Base-by-base conservation (phyloP, 2,113 vertebrate genomes). In the Clarias gariepinus region DNA sequence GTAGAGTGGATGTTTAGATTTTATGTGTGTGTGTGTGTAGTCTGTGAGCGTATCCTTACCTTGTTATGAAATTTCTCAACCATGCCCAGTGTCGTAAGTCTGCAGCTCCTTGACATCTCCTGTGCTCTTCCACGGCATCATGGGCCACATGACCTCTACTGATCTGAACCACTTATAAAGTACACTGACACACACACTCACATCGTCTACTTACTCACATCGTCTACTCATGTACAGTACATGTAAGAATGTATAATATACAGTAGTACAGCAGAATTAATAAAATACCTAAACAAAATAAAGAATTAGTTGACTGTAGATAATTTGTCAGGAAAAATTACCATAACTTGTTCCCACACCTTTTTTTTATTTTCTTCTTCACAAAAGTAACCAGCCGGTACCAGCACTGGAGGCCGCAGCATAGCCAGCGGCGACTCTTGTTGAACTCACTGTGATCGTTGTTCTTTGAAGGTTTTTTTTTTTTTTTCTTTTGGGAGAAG, bases 11-110 rank as follows among this genome's bases (percentile, higher is more conserved):
- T 19, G 30, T 12, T 87, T 18, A 53, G 68, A 36, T 61, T 79
- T 63, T 74, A 63, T 73, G 57, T 89, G 18, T 66, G 78, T 89
- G 18, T 66, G 78, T 68, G 69, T 87, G 86, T 87, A 86, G 85
- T 81, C 36, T 33, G 57, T 36, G 16, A 73, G 89, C 84, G 74
- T 90, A 88, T 90, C 94, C 78, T 57, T 92, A 90, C 19, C 81
- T 85, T 94, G 94, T 94, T 90, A 93, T 91, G 91, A 93, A 93
- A 95, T 95, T 93, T 93, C 83, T 89, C 93, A 91, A 87, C 87
- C 92, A 90, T 85, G 93, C 90, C 82, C 90, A 16, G 93, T 88
- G 90, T 91, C 81, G 92, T 94, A 93, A 93, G 94, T 92, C 88
- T 81, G 85, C 15, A 60, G 53, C 28, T 12, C 1, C 18, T 52